Conservation (phyloP, 1,140 invertebrate genomes). For the Drosophila sturtevanti region DNA sequence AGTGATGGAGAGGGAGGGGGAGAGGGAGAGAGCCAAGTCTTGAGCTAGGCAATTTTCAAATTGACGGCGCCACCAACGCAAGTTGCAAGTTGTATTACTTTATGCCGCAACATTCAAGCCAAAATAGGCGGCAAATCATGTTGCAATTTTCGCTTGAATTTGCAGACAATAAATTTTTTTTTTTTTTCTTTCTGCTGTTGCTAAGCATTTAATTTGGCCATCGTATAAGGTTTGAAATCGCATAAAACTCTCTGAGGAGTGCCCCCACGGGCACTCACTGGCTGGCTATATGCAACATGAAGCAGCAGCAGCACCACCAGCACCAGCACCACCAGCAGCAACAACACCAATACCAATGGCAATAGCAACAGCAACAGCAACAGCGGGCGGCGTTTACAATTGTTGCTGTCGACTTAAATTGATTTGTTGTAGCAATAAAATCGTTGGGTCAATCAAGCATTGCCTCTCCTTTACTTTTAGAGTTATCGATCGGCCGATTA, state of each 20-base stretch:
- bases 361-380: slow-evolving; percentile 16
- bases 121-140: slow-evolving; percentile 60
- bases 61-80: slow-evolving; percentile 75
- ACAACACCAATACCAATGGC: slow-evolving; percentile 23
- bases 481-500: neutral
- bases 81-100: slow-evolving; percentile 18
- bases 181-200: neutral
- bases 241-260: neutral
- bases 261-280: neutral
- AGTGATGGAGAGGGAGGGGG: neutral
- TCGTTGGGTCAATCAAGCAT: slow-evolving; percentile 67
- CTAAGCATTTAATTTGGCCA: slow-evolving; percentile 64
- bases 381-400: slow-evolving; percentile 32
- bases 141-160: slow-evolving; percentile 68
- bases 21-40: slow-evolving; percentile 13
- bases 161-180: slow-evolving; percentile 70
- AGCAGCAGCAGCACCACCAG: slow-evolving; percentile 22
- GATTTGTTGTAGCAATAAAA: slow-evolving; percentile 79
- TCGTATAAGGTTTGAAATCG: slow-evolving; percentile 42
- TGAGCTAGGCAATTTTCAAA: slow-evolving; percentile 71
- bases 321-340: slow-evolving; percentile 23
- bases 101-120: slow-evolving; percentile 28
- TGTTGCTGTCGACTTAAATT: slow-evolving; percentile 60
- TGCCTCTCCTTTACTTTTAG: slow-evolving; percentile 28
- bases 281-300: neutral